Base-by-base conservation (phyloP, 2,888 invertebrate genomes). In the Blastobasis adustella region DNA sequence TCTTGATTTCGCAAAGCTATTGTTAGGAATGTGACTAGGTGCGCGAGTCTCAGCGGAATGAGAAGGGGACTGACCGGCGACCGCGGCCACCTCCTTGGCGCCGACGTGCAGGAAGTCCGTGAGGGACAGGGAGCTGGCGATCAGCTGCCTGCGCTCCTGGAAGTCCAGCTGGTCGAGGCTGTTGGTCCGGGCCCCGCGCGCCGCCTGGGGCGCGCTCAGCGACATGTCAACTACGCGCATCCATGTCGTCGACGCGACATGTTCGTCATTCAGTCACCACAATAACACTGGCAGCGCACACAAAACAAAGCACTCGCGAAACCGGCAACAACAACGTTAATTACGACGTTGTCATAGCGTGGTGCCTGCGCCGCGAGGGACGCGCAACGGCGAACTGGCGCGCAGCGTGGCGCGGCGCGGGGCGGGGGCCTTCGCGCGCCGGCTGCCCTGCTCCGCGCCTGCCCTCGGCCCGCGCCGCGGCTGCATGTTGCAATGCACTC, bases 111-210 rank as follows among this genome's bases (percentile, higher is more conserved):
- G 82, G 73, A 96, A 96, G 84, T 96, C 96, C 62, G 95, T 95
- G 56, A 96, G 89, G 59, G 96, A 96, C 73, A 96, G 81, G 49
- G 96, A 95, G 59, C 96, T 96, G 47, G 96, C 96, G 62, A 96
- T 96, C 73, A 96, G 89, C 83, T 96, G 95, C 67, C 96, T 90
- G 79, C 96, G 96, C 90, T 96, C 96, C 84, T 96, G 96, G 79
- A 96, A 96, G 88, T 96, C 96, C 53, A 96, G 91, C 87, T 95
- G 95, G 90, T 96, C 96, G 89, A 96, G 90, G 73, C 95, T 95
- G 82, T 93, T 95, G 86, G 95, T 95, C 69, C 95, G 82, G 61
- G 82, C 80, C 65, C 84, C 85, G 84, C 87, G 87, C 85, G 82
- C 85, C 84, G 82, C 83, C 79, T 79, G 83, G 79, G 85, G 83